A percentile compares a stretch with the other conserved stretches of the same genome.
These are phyloP conservation scores for Catharus fuscescens DNA, from an alignment of 2,113 vertebrate genomes.

Conservation along the genomic window DNA sequence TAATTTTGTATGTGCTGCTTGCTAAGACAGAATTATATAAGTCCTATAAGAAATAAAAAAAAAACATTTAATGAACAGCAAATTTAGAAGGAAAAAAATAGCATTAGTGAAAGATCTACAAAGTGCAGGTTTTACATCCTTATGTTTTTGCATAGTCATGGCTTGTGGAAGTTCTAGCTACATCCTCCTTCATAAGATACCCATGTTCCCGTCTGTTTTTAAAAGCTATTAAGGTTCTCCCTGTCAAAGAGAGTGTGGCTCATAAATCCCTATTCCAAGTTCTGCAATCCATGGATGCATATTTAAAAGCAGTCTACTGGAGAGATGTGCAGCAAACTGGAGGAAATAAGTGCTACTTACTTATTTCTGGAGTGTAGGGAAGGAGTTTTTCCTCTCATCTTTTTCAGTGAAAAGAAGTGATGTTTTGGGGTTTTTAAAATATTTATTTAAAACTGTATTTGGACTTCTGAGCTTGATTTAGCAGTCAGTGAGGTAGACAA, in stretches of 20 bases:
- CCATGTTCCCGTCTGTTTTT: neutral
- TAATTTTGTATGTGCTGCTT: neutral
- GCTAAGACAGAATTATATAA: neutral
- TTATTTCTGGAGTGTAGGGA: neutral
- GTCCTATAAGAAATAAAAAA: neutral
- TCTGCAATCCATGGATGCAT: fast-evolving
- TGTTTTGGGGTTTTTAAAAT: neutral
- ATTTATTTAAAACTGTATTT: neutral
- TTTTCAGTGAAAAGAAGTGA: neutral
- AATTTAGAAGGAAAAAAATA: neutral
- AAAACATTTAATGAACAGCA: neutral
- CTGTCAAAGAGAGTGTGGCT: neutral
- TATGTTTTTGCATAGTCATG: neutral
- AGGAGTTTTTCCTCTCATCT: neutral
- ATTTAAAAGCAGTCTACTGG: neutral
- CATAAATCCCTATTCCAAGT: neutral
- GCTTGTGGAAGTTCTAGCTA: neutral
- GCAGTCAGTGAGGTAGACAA: neutral
- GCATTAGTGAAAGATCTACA: neutral
- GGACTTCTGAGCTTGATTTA: neutral
- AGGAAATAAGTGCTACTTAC: neutral
- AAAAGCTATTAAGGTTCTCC: neutral
- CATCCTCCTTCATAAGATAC: neutral
- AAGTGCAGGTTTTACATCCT: neutral
- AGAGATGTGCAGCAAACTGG: neutral